Conservation (phyloP, 2,888 invertebrate species). For the Troglohyphantes excavatus region DNA sequence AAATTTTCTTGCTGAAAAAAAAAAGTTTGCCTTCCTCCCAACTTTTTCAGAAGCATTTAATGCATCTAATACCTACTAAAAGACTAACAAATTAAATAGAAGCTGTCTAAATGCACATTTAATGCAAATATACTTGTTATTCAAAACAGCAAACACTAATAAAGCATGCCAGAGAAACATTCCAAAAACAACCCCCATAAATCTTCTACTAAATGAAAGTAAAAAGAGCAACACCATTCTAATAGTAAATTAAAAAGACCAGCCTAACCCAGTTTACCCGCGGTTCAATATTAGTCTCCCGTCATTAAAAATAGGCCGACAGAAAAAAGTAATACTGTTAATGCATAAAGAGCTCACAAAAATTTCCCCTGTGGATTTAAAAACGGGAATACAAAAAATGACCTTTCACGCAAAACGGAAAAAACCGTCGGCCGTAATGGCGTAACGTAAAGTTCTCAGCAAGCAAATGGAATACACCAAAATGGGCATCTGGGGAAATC, state of each 20-base stretch:
- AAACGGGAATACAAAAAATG: slow-evolving; percentile 19
- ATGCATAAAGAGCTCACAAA: slow-evolving; percentile 42
- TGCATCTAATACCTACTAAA: not conserved
- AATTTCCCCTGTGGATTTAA: slow-evolving; percentile 44
- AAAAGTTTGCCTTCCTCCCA: too few relatives aligned
- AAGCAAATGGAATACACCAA: slow-evolving; percentile 55
- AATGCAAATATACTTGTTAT: not conserved
- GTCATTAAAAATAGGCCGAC: slow-evolving; percentile 6
- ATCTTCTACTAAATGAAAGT: not conserved
- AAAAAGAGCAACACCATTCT: not conserved
- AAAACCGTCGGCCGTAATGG: slow-evolving; percentile 9
- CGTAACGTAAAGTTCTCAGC: slow-evolving; percentile 38
- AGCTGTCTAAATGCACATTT: too few relatives aligned
- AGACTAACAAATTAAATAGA: too few relatives aligned
- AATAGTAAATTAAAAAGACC: slow-evolving; percentile 3
- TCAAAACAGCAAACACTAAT: not conserved
- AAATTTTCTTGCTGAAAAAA: too few relatives aligned
- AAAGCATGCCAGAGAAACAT: not conserved
- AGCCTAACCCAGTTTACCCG: not conserved
- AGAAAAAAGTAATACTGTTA: slow-evolving; percentile 41
- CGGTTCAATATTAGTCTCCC: not conserved
- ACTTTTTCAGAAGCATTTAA: not conserved
- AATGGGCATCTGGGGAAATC: slow-evolving; percentile 59
- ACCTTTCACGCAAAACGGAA: not conserved
- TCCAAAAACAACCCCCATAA: not conserved